Evolutionary conservation across 2,113 vertebrate genomes (phyloP), one percentile per base, ranked within the genome.

Genomic region (Heteronetta atricapilla): DNA sequence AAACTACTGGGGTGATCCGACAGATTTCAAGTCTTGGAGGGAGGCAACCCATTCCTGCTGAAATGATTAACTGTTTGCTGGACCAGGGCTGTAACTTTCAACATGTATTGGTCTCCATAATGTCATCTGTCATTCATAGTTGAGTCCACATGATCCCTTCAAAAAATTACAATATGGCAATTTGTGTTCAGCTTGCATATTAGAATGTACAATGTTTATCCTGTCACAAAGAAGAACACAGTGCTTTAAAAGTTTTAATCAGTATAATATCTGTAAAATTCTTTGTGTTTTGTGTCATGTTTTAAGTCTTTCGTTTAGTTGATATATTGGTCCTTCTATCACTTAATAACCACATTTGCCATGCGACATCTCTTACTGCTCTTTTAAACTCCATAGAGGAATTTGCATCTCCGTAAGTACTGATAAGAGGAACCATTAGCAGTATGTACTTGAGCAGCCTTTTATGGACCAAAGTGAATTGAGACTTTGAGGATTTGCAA

Each of bases 381-480:
- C 81, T 96, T 93, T 78, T 68, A 93, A 89, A 88, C 7, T 76
- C 46, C 20, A 16, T 91, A 83, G 29, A 70, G 25, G 59, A 90
- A 88, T 86, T 88, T 92, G 25, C 44, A 44, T 94, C 44, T 82
- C 83, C 58, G 62, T 84, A 79, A 92, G 69, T 69, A 66, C 44
- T 58, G 64, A 58, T 94, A 86, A 94, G 88, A 92, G 53, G 50
- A 84, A 53, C 79, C 58, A 79, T 93, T 88, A 86, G 34, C 38
- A 62, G 48, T 58, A 50, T 36, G 38, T 86, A 50, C 66, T 94
- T 76, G 66, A 92, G 72, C 44, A 82, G 73, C 48, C 62, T 94
- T 93, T 93, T 83, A n/a, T 73, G 50, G 70, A 85, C 13, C 67
- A 52, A 76, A 74, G 59, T 60, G 56, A 66, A 31, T 40, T 40